Evolutionary conservation across 2,888 invertebrate genomes (phyloP).

Genomic region (Apamea crenata): DNA sequence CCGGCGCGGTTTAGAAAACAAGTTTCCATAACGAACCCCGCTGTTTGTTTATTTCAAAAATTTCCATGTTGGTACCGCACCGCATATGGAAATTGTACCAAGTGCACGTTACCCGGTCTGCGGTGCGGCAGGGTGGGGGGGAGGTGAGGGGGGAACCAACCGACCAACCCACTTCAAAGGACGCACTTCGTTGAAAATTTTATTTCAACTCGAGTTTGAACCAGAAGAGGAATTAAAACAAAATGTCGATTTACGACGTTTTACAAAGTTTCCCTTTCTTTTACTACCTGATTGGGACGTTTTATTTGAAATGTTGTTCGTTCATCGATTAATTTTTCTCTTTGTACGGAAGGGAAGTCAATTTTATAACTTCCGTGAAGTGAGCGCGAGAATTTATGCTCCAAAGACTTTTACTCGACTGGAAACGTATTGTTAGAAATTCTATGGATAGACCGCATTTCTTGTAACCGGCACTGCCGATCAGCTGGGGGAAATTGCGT

Average conservation of each 20-base stretch:
- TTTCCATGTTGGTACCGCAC: conserved; percentile 48
- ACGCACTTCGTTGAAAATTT: conserved; percentile 67
- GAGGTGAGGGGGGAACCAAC: conserved; percentile 33
- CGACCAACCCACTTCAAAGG: conserved; percentile 71
- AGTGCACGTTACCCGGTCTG: conserved; percentile 58
- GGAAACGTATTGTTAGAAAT: conserved; percentile 24
- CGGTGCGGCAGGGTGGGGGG: conserved; percentile 4
- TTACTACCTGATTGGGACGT: conserved; percentile 63
- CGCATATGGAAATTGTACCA: conserved; percentile 48
- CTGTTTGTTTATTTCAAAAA: conserved; percentile 60
- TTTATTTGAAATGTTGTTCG: conserved; percentile 62
- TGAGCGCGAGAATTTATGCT: conserved; percentile 10
- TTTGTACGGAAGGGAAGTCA: conserved; percentile 37
- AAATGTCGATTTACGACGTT: conserved; percentile 66
- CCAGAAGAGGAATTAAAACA: conserved; percentile 71
- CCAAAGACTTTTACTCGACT: conserved; percentile 16
- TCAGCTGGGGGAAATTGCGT: not conserved
- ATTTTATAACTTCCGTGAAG: conserved; percentile 32
- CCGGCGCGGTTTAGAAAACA: conserved; percentile 35
- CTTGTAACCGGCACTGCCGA: not conserved
- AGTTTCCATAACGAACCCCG: conserved; percentile 51
- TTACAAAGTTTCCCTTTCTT: conserved; percentile 65
- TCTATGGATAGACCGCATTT: not conserved
- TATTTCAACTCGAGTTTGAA: conserved; percentile 70
- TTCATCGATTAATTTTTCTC: conserved; percentile 57